phyloP scores from a whole-genome alignment of 2,888 invertebrate genomes.

The Esperia sulphurella region DNA sequence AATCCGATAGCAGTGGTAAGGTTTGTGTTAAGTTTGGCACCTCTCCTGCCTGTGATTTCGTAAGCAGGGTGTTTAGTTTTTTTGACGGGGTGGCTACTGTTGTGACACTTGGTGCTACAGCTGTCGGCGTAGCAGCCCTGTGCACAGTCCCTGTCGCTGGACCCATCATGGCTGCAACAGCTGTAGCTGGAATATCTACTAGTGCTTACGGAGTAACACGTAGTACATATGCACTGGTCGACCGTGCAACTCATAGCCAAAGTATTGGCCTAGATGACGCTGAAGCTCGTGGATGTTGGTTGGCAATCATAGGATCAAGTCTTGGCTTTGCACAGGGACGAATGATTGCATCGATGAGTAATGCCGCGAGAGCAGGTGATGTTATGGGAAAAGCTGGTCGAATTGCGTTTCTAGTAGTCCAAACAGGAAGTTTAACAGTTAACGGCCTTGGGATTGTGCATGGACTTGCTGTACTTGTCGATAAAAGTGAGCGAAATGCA shows the following conservation, averaged over 20 bases:
- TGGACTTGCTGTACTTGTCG: slow-evolving; percentile 5
- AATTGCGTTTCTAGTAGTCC: slow-evolving; percentile 5
- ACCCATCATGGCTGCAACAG: slow-evolving; percentile 7
- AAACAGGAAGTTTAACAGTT: slow-evolving; percentile 8
- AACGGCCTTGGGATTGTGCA: slow-evolving; percentile 6
- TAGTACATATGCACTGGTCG: slow-evolving; percentile 3
- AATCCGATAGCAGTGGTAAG: neutral
- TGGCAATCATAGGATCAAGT: slow-evolving; percentile 8
- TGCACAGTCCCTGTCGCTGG: slow-evolving; percentile 6
- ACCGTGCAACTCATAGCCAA: slow-evolving; percentile 9
- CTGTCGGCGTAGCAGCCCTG: slow-evolving; percentile 3
- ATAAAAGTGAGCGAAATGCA: slow-evolving; percentile 6
- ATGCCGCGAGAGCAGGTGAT: slow-evolving; percentile 9
- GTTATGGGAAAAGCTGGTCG: slow-evolving; percentile 9
- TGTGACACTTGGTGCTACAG: slow-evolving; percentile 2
- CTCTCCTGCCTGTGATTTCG: slow-evolving; percentile 8
- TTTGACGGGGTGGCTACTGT: slow-evolving; percentile 4
- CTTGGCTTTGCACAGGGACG: slow-evolving; percentile 7
- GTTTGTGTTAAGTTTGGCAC: slow-evolving; percentile 8
- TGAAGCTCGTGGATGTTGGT: slow-evolving; percentile 9
- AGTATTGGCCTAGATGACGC: slow-evolving; percentile 5
- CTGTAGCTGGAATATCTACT: slow-evolving; percentile 6
- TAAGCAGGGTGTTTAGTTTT: slow-evolving; percentile 4
- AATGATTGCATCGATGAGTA: slow-evolving; percentile 5
- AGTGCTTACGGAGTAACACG: slow-evolving; percentile 8